Base-by-base conservation (phyloP, 1,140 invertebrate species). In the Conopomorpha cramerella region DNA sequence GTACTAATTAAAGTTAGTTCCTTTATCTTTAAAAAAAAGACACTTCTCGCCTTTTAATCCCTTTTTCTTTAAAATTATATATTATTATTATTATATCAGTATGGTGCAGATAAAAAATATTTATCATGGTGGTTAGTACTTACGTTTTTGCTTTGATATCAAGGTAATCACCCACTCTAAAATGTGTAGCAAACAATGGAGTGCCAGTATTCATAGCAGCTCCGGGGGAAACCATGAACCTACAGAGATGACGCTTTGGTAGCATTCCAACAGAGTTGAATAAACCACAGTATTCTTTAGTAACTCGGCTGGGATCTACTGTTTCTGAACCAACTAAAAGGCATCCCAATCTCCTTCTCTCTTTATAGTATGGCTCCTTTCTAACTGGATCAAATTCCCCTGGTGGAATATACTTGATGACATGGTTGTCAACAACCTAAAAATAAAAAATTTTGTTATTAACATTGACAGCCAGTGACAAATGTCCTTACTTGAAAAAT, bases 381-480 rank as follows among this genome's bases (percentile, higher is more conserved):
- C 72, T 49, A 81, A 78, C 62, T n/a, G 86, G 81, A 11, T 81
- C 56, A 61, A 84, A 91, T 54, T 90, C 79, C 63, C 93, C 90
- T 8, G 95, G 93, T 11, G 92, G 84, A 40, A 86, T 88, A 70
- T 96, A 98, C 56, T 88, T 90, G 30, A 99, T 86, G 2, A 98
- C 93, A 82, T 98, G 95, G 77, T 98, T 98, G 63, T 99, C 96
- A 15, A 92, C 76, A 11, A 98, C 83, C 92, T 95, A 55, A 29
- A 78, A 73, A 51, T 37, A 39, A 29, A 36, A 30, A 33, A 42
- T 30, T n/a, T 41, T 31, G n/a, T n/a, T n/a, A n/a, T n/a, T n/a
- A n/a, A n/a, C n/a, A n/a, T n/a, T n/a, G n/a, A n/a, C n/a, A n/a
- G n/a, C n/a, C n/a, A n/a, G n/a, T n/a, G n/a, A n/a, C n/a, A n/a